Percentiles rank a stretch among this genome's conserved stretches.
phyloP scores from a whole-genome alignment of 2,888 invertebrate genomes.

The Apotomis betuletana region DNA sequence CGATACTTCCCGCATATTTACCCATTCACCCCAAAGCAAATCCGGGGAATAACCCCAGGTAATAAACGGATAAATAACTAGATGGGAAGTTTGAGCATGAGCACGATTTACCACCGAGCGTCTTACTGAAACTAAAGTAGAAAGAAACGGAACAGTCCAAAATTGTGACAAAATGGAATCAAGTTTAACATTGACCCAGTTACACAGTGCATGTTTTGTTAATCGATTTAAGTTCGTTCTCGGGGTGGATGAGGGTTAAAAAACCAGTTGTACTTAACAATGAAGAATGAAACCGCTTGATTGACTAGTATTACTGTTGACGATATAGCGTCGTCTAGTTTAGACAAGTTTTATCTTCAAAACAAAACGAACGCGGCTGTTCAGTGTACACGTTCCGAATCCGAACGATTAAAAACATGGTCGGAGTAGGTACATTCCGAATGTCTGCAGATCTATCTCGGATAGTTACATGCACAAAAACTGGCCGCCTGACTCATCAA shows the following conservation, averaged over 20 bases:
- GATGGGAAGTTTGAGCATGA: too few relatives aligned
- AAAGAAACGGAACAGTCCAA: constrained; percentile 11
- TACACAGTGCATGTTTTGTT: constrained; percentile 29
- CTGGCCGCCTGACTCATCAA: constrained; percentile 39
- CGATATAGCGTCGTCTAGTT: background rate
- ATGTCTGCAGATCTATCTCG: constrained; percentile 37
- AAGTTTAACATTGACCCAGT: constrained; percentile 37
- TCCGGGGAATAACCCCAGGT: too few relatives aligned
- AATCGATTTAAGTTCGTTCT: constrained; percentile 38
- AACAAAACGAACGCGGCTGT: background rate
- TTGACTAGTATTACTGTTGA: background rate
- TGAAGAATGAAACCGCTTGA: background rate
- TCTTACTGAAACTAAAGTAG: background rate
- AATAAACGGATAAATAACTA: too few relatives aligned
- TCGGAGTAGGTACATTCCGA: constrained; percentile 17
- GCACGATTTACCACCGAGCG: too few relatives aligned
- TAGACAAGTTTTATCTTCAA: background rate
- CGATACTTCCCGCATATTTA: too few relatives aligned
- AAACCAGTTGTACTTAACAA: constrained; percentile 11
- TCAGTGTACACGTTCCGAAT: background rate
- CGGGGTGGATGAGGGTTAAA: constrained; percentile 28
- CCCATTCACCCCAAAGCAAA: too few relatives aligned
- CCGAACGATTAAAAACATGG: constrained; percentile 25
- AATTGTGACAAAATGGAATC: constrained; percentile 11
- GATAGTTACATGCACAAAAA: constrained; percentile 41